These are phyloP conservation scores for Pteropus alecto DNA, from an alignment of 2,113 vertebrate genomes.

Conservation along the genomic window DNA sequence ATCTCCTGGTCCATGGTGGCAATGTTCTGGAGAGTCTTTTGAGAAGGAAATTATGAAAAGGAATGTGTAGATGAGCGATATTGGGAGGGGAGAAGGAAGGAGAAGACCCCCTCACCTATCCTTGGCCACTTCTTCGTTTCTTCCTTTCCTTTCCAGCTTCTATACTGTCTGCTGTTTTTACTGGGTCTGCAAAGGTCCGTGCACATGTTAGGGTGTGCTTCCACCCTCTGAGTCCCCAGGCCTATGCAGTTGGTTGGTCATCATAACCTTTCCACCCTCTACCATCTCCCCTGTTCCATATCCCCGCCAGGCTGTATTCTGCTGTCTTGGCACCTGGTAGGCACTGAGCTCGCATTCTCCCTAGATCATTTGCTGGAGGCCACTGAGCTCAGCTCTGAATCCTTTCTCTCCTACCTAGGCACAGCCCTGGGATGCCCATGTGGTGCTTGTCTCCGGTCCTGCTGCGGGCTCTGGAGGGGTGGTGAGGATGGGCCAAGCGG, in stretches of 20 bases:
- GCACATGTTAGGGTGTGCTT: background rate
- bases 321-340: background rate
- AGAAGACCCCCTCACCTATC: background rate
- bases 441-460: background rate
- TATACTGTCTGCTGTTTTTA: background rate
- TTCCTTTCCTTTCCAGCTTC: background rate
- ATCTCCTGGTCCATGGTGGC: background rate
- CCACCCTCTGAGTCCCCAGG: background rate
- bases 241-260: background rate
- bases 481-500: background rate
- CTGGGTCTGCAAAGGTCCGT: background rate
- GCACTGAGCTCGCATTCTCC: background rate
- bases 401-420: background rate
- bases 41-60: conserved; percentile 16
- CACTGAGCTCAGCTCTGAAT: background rate
- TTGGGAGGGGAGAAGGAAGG: background rate
- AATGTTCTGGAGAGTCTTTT: background rate
- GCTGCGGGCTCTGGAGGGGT: background rate
- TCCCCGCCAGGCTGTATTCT: background rate
- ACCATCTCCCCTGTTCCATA: background rate
- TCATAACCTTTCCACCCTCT: background rate
- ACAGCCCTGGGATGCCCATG: background rate
- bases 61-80: background rate
- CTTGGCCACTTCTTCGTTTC: background rate
- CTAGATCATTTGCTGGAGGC: background rate